Conservation (phyloP, 2,888 invertebrate species). For the Heliconius hortense region DNA sequence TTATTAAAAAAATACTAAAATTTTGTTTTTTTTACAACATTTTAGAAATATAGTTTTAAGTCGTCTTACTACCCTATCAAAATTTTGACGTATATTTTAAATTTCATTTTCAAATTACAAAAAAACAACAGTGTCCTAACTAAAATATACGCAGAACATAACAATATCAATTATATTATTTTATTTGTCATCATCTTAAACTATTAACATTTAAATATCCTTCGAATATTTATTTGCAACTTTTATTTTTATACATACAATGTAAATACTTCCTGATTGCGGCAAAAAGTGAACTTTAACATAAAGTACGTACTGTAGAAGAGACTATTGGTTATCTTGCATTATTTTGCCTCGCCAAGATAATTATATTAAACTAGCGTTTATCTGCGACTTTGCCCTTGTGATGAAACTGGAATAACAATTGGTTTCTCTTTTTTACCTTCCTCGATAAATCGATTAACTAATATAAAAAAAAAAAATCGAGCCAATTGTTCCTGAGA, state of each 20-base stretch:
- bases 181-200: neutral
- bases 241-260: neutral
- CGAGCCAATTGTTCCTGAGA: too few species aligned
- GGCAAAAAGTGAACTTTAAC: neutral
- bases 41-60: too few species aligned
- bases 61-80: neutral
- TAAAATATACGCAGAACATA: neutral
- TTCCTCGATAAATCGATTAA: too few species aligned
- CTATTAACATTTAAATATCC: neutral
- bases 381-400: too few species aligned
- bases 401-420: too few species aligned
- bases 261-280: neutral
- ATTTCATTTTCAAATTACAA: neutral
- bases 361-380: too few species aligned
- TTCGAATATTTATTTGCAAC: neutral
- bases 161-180: neutral
- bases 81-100: neutral
- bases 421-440: too few species aligned
- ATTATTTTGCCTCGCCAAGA: too few species aligned
- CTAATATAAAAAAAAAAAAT: too few species aligned
- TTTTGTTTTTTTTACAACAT: too few species aligned
- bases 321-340: too few species aligned
- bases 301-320: neutral
- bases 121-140: neutral
- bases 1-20: too few species aligned